phyloP scores from a whole-genome alignment of 2,888 invertebrate species.

The Heterodera filipjevi region DNA sequence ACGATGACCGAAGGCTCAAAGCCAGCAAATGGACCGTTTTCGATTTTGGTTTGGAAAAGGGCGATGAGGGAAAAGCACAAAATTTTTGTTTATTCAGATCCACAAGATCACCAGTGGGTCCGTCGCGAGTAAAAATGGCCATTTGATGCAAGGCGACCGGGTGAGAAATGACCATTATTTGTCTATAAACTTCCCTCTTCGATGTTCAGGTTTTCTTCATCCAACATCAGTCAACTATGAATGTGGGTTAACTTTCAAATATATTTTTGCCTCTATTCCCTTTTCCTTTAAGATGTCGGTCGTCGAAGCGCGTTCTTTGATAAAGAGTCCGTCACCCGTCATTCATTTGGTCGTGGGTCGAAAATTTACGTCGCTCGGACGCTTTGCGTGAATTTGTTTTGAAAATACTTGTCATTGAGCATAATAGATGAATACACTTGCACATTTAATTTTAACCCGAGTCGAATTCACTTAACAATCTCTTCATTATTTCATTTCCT shows the following conservation, averaged over 20 bases:
- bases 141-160: constrained; percentile 40
- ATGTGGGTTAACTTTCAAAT: constrained; percentile 27
- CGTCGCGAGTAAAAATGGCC: constrained; percentile 44
- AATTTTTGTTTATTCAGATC: constrained; percentile 31
- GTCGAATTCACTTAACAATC: no score
- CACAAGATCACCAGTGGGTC: constrained; percentile 41
- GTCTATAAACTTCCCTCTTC: not conserved
- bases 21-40: not conserved
- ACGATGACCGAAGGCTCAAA: not conserved
- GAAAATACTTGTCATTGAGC: not conserved
- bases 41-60: constrained; percentile 26
- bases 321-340: constrained; percentile 37
- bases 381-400: not conserved
- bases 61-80: not conserved
- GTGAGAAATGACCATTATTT: constrained; percentile 19
- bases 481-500: no score
- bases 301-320: constrained; percentile 40
- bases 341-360: constrained; percentile 44
- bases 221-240: constrained; percentile 42
- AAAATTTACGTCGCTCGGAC: not conserved
- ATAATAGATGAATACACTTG: not conserved
- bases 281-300: constrained; percentile 36
- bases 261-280: not conserved
- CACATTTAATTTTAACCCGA: not conserved
- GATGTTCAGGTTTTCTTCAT: constrained; percentile 39